Evolutionary conservation across 2,797 vertebrate genomes (phyloP), one percentile per base, ranked within the genome.

Genomic region (Lutjanus campechanus): DNA sequence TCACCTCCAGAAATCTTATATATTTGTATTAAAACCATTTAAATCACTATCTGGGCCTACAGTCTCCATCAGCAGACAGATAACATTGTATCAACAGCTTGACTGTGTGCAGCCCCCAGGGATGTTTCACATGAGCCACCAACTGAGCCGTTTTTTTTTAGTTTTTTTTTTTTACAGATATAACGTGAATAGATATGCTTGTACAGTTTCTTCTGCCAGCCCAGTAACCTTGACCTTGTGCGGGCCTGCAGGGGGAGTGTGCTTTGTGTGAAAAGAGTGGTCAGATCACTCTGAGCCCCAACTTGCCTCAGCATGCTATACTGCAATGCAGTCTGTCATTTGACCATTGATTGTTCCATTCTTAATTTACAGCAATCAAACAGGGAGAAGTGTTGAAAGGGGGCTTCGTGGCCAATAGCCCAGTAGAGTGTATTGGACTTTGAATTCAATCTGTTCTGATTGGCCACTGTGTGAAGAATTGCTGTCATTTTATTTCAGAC

Each of bases 291-390:
- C 60, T 63, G 41, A 84, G 87, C 69, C 71, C 25, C 67, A 53
- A 56, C 73, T 86, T 82, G 68, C 73, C 78, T 82, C 81, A 75
- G 84, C 70, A 41, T 63, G 50, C 69, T 12, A 11, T 65, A 58
- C 84, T 78, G 84, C 87, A 84, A n/a, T 79, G 76, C 83, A 80
- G 67, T 84, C 67, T 61, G 76, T 79, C 84, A 86, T 79, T 79
- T 82, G 44, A 69, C 40, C 82, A 86, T 69, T 69, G 83, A 85
- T 93, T 88, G 85, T 71, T 87, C 77, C 82, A 80, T 87, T 85
- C 88, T 81, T 88, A 88, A 92, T 91, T 93, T 88, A 91, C 79
- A 81, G 88, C 90, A 93, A 91, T 94, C 92, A 92, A 58, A 76
- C 61, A 15, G 40, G 59, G 36, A 72, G 59, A 60, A 8, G 61